phyloP scores from a whole-genome alignment of 2,113 vertebrate species.

The Okapia johnstoni region DNA sequence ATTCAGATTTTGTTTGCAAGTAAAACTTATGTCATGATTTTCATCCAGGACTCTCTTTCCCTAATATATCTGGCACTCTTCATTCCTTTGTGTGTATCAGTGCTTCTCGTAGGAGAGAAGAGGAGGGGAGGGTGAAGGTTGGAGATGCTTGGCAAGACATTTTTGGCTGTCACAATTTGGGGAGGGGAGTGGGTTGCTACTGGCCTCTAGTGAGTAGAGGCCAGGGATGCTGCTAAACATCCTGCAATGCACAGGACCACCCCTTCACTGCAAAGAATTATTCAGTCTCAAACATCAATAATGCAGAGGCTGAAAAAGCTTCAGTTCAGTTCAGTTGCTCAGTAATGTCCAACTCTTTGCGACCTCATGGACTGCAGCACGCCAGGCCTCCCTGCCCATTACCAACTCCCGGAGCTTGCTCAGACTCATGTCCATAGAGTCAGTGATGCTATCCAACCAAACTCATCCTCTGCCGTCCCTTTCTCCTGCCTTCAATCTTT shows the following conservation, averaged over 20 bases:
- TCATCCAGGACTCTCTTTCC: not conserved
- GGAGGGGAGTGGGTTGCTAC: not conserved
- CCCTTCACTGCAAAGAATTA: not conserved
- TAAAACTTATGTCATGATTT: not conserved
- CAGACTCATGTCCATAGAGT: not conserved
- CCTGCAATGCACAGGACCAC: not conserved
- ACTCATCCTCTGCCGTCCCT: not conserved
- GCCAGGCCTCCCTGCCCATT: not conserved
- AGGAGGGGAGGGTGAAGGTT: not conserved
- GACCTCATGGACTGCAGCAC: not conserved
- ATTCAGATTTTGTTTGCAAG: not conserved
- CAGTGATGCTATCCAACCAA: not conserved
- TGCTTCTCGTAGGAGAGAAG: not conserved
- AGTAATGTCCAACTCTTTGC: not conserved
- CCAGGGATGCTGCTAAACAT: not conserved
- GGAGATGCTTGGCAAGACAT: not conserved
- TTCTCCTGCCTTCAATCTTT: not conserved
- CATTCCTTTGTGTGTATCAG: not conserved
- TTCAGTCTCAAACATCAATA: not conserved
- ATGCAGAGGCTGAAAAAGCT: not conserved
- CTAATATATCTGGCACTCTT: not conserved
- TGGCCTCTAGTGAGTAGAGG: not conserved
- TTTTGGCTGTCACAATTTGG: not conserved
- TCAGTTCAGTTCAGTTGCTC: not conserved
- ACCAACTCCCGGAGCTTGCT: not conserved